Base-by-base conservation (phyloP, 2,888 invertebrate species). In the Tetragnatha montana region DNA sequence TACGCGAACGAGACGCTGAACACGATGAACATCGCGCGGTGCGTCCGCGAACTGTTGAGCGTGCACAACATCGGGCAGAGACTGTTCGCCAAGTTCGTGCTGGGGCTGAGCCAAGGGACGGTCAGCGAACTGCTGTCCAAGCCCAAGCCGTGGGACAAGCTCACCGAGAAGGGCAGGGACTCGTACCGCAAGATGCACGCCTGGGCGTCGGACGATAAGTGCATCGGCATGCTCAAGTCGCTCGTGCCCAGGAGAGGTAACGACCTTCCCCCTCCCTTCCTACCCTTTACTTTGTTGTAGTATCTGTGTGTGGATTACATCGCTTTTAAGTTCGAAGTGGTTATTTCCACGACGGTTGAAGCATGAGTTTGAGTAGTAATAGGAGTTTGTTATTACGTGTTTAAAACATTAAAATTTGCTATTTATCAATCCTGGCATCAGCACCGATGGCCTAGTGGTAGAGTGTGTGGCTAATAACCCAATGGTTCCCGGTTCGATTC, bases 111-210 rank as follows among this genome's bases (percentile, higher is more conserved):
- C 91, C 99, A 99, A 94, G 99, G 99, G 91, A 99, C 99, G 47
- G 99, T 99, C 79, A 98, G 98, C 92, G 99, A 99, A 94, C 95
- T 99, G 93, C 95, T 99, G 91, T 99, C 99, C 92, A 99, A 99
- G 94, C 99, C 99, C 86, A 99, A 99, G 94, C 98, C 98, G 17
- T 99, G 99, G 99, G 98, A 99, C 95, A 99, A 99, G 94, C 95
- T 99, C 93, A 99, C 99, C 89, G 99, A 99, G 95, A 99, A 99
- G 94, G 99, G 99, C 68, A 95, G 99, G 87, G 99, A 99, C 95
- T 99, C 99, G 92, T 99, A 99, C 95, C 95, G 99, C 93, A 99
- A 99, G 95, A 99, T 99, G 98, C 98, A 99, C 94, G 98, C 98
- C 93, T 99, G 99, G 99, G 98, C 99, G 92, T 97, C 97, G 94